Conservation (phyloP, 2,113 vertebrate genomes). For the Columba livia region DNA sequence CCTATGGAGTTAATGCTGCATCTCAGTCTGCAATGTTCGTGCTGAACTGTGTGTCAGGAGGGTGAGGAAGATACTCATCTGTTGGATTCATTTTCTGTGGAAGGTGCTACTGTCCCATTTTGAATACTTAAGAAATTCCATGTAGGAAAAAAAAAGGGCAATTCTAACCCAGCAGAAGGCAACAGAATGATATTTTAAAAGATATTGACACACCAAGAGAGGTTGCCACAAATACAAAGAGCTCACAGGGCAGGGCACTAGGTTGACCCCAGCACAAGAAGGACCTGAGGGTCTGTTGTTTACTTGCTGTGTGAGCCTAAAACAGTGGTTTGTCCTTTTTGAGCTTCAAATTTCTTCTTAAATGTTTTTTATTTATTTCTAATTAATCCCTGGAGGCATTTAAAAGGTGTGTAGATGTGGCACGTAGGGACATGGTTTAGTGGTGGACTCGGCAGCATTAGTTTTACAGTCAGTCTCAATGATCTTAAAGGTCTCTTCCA, state of each 20-base stretch:
- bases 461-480: neutral
- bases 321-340: neutral
- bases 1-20: neutral
- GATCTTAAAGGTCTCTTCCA: neutral
- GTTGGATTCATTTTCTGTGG: neutral
- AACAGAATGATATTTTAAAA: fast-evolving
- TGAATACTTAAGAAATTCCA: neutral
- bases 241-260: neutral
- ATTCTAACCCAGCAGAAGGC: neutral
- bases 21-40: neutral
- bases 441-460: neutral
- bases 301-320: neutral
- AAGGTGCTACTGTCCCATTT: neutral
- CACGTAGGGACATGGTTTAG: neutral
- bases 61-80: neutral
- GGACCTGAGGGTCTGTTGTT: neutral
- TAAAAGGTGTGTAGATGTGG: neutral
- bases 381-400: neutral
- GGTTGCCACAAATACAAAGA: neutral
- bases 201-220: neutral
- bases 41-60: neutral
- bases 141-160: no score
- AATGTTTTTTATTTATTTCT: neutral
- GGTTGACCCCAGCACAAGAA: neutral
- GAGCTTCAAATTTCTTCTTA: neutral